Evolutionary conservation across 2,113 vertebrate genomes (phyloP).

Genomic region (Lophochroa leadbeateri): DNA sequence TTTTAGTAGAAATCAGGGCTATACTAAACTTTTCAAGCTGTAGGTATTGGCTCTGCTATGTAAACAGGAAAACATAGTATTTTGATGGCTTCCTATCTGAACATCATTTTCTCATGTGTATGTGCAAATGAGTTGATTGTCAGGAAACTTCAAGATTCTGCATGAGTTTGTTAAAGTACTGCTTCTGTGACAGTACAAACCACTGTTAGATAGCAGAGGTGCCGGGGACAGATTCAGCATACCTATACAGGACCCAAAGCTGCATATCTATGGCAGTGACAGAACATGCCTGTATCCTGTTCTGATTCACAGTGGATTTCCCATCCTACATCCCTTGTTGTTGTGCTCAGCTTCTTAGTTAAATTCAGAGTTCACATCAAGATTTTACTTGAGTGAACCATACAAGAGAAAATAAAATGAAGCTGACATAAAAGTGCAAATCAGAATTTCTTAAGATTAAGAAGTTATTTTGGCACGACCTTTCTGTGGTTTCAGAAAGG

Average conservation of each 20-base stretch:
- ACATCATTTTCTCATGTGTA: not conserved
- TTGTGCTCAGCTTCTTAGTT: not conserved
- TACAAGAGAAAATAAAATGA: not conserved
- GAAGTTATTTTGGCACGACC: not conserved
- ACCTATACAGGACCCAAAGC: not conserved
- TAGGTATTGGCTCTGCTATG: not conserved
- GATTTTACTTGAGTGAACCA: not conserved
- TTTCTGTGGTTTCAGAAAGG: not conserved
- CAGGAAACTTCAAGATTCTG: slow-evolving; percentile 27
- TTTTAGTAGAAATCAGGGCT: not conserved
- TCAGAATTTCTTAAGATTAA: not conserved
- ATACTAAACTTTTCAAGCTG: not conserved
- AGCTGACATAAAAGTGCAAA: not conserved
- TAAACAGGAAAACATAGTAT: slow-evolving; percentile 73
- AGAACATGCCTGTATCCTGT: not conserved
- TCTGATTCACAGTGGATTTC: not conserved
- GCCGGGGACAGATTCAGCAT: not conserved
- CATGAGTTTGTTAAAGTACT: not conserved
- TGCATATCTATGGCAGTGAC: not conserved
- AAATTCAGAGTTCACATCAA: not conserved
- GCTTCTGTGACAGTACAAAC: not conserved
- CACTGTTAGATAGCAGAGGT: not conserved
- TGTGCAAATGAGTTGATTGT: not conserved
- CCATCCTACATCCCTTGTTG: not conserved
- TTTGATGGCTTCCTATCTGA: slow-evolving; percentile 60